These are phyloP conservation scores for Chymomyza fuscimana DNA, from an alignment of 2,888 invertebrate genomes.

Conservation along the genomic window DNA sequence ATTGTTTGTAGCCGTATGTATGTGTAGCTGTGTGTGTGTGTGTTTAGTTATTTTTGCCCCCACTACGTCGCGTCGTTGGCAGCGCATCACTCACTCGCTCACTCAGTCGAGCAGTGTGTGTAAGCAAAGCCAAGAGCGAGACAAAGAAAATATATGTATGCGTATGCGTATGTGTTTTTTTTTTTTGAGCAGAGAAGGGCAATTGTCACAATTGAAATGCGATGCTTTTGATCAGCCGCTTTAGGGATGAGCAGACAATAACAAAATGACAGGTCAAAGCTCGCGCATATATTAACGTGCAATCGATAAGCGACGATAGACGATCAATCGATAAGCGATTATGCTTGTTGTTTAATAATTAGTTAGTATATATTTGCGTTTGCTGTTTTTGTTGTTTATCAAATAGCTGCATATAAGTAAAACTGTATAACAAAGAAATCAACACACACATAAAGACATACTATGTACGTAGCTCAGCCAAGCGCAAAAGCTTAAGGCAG, in stretches of 20 bases:
- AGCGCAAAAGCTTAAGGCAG: neutral
- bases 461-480: too few relatives aligned
- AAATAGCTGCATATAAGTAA: too few relatives aligned
- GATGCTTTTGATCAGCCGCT: neutral
- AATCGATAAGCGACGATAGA: neutral
- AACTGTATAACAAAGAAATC: neutral
- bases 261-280: neutral
- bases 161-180: conserved; percentile 36
- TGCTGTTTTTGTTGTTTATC: too few relatives aligned
- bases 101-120: too few relatives aligned
- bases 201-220: neutral
- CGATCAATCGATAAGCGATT: neutral
- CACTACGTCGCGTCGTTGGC: neutral
- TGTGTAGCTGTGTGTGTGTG: too few relatives aligned
- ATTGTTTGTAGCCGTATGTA: neutral
- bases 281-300: neutral
- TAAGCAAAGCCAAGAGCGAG: neutral
- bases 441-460: too few relatives aligned
- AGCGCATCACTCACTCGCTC: too few relatives aligned
- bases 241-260: neutral
- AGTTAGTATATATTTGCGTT: neutral
- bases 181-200: conserved; percentile 16
- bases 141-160: conserved; percentile 21
- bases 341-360: neutral
- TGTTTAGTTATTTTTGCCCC: neutral